Percentiles rank a stretch among this genome's conserved stretches.
Evolutionary conservation across 2,888 invertebrate species (phyloP).

Genomic region (Drosophila bunnanda): DNA sequence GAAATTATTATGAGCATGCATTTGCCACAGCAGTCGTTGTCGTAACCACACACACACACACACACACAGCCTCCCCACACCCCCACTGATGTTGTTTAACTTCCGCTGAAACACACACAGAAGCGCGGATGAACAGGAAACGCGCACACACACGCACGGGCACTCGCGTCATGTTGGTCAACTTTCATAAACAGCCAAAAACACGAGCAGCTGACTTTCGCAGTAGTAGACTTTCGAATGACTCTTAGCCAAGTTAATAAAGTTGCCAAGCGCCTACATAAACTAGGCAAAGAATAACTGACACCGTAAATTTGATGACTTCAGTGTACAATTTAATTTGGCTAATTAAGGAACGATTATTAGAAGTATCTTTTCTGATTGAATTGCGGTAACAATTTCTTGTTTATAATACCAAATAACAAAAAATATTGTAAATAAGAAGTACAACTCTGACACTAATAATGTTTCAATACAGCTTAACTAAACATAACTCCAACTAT

Average conservation of each 20-base stretch:
- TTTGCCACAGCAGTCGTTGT: constrained; percentile 54
- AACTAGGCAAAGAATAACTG: too few species aligned
- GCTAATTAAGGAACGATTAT: not conserved
- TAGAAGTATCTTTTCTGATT: not conserved
- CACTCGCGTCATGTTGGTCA: constrained; percentile 52
- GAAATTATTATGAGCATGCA: constrained; percentile 76
- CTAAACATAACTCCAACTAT: too few species aligned
- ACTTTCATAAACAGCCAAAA: constrained; percentile 66
- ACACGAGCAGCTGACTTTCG: constrained; percentile 17
- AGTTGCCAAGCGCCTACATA: too few species aligned
- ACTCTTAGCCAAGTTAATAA: not conserved
- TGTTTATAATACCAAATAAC: too few species aligned
- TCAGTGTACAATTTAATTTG: not conserved
- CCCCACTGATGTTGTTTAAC: constrained; percentile 61
- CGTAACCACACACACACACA: constrained; percentile 47
- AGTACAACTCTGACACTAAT: too few species aligned
- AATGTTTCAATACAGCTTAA: too few species aligned
- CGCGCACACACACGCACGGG: constrained; percentile 38
- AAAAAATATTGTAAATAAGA: too few species aligned
- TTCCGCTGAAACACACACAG: constrained; percentile 54
- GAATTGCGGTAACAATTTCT: not conserved
- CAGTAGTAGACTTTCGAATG: constrained; percentile 1
- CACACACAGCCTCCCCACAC: not conserved
- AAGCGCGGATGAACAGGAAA: constrained; percentile 51
- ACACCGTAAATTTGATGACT: not conserved